phyloP scores from a whole-genome alignment of 2,113 vertebrate species.

The Chloropsis cyanopogon region DNA sequence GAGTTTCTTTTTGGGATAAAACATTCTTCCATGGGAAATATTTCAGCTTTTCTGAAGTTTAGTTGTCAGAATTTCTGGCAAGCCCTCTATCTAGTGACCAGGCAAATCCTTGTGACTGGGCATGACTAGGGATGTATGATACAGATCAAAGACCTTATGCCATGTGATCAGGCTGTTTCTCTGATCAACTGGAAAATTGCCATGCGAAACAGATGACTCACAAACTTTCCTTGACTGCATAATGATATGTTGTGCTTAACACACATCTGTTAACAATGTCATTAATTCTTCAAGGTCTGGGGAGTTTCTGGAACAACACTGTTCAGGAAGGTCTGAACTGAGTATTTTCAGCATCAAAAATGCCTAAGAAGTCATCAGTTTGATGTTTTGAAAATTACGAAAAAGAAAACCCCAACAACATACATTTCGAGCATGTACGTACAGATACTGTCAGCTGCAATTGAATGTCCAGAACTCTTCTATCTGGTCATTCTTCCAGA shows the following conservation, averaged over 20 bases:
- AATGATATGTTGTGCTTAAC: conserved; percentile 2
- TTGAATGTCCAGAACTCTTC: not conserved
- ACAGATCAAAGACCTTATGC: not conserved
- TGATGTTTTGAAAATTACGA: not conserved
- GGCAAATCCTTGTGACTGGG: conserved; percentile 5
- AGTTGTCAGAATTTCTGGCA: not conserved
- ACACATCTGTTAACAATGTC: not conserved
- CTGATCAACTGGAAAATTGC: not conserved
- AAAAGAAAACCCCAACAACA: not conserved
- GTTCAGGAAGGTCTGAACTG: not conserved
- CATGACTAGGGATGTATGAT: not conserved
- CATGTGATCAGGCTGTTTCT: not conserved
- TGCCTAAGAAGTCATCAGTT: not conserved
- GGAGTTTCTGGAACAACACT: not conserved
- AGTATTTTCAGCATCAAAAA: not conserved
- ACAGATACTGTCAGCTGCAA: not conserved
- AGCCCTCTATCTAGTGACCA: not conserved
- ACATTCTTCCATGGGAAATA: not conserved
- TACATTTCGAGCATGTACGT: not conserved
- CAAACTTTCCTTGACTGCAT: not conserved
- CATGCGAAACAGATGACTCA: conserved; percentile 6
- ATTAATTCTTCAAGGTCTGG: not conserved
- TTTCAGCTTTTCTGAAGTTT: not conserved
- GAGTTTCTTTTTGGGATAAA: not conserved
- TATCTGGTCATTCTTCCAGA: not conserved